A percentile compares a stretch with the other conserved stretches of the same genome.
Conservation (phyloP, 1,140 invertebrate genomes). For the Chrysomallon squamiferum region DNA sequence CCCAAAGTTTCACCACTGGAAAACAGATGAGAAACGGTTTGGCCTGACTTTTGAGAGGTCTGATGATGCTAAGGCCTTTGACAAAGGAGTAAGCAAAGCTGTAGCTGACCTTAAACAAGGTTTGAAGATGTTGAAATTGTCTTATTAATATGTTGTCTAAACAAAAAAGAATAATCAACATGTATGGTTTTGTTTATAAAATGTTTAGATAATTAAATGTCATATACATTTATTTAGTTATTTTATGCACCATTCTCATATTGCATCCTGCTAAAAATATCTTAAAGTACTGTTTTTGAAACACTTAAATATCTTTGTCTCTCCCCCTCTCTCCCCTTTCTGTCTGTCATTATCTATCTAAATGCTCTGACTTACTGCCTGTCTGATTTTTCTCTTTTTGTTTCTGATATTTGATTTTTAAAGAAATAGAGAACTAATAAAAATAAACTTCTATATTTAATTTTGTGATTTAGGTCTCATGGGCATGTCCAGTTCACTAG, state of each 20-base stretch:
- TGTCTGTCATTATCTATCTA: too few species aligned
- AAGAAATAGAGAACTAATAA: too few species aligned
- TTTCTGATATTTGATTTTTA: too few species aligned
- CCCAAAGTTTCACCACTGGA: conserved; percentile 98
- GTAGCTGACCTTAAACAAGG: conserved; percentile 91
- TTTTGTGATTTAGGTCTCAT: too few species aligned
- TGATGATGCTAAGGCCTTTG: conserved; percentile 91
- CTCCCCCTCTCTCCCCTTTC: too few species aligned
- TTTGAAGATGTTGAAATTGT: conserved; percentile 57
- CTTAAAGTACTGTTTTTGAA: too few species aligned
- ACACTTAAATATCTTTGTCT: too few species aligned
- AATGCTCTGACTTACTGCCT: too few species aligned
- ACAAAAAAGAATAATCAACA: not conserved
- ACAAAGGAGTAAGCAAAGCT: conserved; percentile 87
- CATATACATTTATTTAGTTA: not conserved
- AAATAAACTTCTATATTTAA: too few species aligned
- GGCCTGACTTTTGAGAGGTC: conserved; percentile 94
- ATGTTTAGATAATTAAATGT: not conserved
- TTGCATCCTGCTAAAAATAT: too few species aligned
- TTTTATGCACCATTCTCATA: too few species aligned
- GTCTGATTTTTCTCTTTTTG: too few species aligned
- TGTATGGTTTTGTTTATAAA: not conserved
- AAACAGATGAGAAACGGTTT: conserved; percentile 92
- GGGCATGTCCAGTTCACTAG: conserved; percentile 2
- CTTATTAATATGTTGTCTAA: not conserved